These are phyloP conservation scores for Acronicta psi DNA, from an alignment of 2,888 invertebrate species.

Conservation along the genomic window DNA sequence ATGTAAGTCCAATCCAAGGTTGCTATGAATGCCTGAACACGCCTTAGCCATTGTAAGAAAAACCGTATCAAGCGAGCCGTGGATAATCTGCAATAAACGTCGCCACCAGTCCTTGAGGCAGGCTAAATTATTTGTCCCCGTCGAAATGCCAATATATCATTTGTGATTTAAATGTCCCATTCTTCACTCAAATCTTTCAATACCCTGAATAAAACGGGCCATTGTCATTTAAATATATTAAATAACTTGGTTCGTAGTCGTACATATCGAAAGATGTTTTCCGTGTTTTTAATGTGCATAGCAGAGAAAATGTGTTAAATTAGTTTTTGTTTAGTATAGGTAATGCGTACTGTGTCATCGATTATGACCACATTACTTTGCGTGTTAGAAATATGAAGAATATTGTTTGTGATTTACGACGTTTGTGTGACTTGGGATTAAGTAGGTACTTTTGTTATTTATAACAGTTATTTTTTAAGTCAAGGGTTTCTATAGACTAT, in stretches of 20 bases:
- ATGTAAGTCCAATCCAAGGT: constrained; percentile 41
- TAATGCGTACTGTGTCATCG: constrained; percentile 6
- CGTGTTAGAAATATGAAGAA: constrained; percentile 1
- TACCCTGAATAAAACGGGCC: constrained; percentile 16
- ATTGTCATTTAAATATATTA: constrained; percentile 38
- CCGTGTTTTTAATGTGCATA: constrained; percentile 1
- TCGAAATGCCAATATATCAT: constrained; percentile 51
- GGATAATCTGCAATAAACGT: constrained; percentile 79
- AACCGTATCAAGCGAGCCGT: constrained; percentile 68
- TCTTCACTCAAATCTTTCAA: constrained; percentile 21
- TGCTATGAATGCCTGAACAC: constrained; percentile 36
- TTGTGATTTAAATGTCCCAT: constrained; percentile 51
- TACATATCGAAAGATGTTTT: constrained; percentile 6
- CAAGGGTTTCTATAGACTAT: too few species aligned
- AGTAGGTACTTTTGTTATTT: too few species aligned
- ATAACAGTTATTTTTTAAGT: too few species aligned
- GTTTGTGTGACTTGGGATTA: too few species aligned
- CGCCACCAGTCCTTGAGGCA: constrained; percentile 64
- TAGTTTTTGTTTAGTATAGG: neutral
- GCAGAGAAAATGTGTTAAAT: neutral
- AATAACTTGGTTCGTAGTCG: constrained; percentile 5
- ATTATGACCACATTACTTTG: constrained; percentile 1
- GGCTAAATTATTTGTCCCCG: constrained; percentile 58
- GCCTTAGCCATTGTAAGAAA: constrained; percentile 59
- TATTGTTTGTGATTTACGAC: neutral